Base-by-base conservation (phyloP, 2,113 vertebrate genomes). In the Panthera leo region DNA sequence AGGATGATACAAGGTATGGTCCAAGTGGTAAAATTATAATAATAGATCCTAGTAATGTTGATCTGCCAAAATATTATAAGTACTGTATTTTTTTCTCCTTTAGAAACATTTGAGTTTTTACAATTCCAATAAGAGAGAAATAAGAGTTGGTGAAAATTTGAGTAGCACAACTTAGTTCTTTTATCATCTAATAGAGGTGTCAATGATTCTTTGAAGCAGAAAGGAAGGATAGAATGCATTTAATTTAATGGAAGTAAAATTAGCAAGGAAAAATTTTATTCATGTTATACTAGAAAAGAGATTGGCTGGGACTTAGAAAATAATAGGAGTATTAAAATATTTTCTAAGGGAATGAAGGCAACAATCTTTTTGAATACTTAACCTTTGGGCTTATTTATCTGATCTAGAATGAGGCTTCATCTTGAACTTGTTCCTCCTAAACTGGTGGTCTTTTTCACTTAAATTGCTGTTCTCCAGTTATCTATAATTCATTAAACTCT, bases 401-500 rank as follows among this genome's bases (percentile, higher is more conserved):
- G 70, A 65, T 90, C 42, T 85, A 79, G 0, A 39, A 95, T 88
- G 51, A 92, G 61, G 45, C 7, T 98, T 98, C 97, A 93, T 97
- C 89, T 19, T 94, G 67, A 80, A 95, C 53, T 70, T 78, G 0
- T 53, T 95, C 21, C 7, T 91, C 25, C 14, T 93, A 16, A 70
- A 78, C n/a, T 65, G 23, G 68, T 89, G 94, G 76, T 95, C 31
- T 93, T 91, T 96, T 92, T 80, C 87, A 91, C 97, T 97, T 97
- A 89, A 5, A 85, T 58, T 96, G 68, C n/a, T 90, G 15, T 36
- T 90, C 73, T 97, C 79, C 95, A 98, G 85, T 96, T 96, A 95
- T 97, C 97, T 97, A 85, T 97, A 95, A 96, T 95, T 97, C 87
- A 98, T 96, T 97, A 97, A 98, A 96, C 34, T 93, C 90, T 39